Evolutionary conservation across 2,113 vertebrate species (phyloP), one percentile per base, ranked within the genome.

Genomic region (Coryphaenoides rupestris): DNA sequence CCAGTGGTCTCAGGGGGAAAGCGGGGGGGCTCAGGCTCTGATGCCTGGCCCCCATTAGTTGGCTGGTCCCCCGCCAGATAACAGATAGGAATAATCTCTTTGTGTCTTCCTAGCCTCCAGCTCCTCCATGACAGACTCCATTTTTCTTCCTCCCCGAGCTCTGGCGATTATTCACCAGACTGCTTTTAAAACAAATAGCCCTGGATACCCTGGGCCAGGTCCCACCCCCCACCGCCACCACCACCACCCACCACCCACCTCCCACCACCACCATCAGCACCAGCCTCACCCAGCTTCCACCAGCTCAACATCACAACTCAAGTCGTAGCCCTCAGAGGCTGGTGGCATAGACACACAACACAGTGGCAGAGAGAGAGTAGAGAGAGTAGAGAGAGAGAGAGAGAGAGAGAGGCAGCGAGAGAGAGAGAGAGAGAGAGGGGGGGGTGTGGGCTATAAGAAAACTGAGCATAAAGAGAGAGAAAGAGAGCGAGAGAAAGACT

Each of bases 11-110:
- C 84, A n/a, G n/a, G n/a, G n/a, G n/a, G n/a, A n/a, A n/a, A n/a
- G n/a, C n/a, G n/a, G 74, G 60, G 78, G 74, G 81, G 65, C 65
- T 6, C 53, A 52, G 58, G 47, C 71, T 69, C 66, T 63, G 19
- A 62, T 56, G 76, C 68, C 73, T 69, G 74, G 59, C 62, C 53
- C 76, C 79, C 79, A 83, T 86, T 88, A 83, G 81, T 26, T 78
- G 78, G 73, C 73, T 78, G 62, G 65, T 82, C 75, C 67, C 69
- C 69, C 33, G 26, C 75, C 72, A 78, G 75, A 83, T 79, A 84
- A 81, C 68, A 78, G 75, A 87, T 79, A 80, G 68, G 72, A 87
- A 81, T 40, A 75, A 84, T 84, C 73, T 85, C 75, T 86, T 80
- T 70, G 68, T 83, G 83, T 79, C 70, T 24, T 71, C 68, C 69